Base-by-base conservation (phyloP, 2,113 vertebrate species). In the Anseranas semipalmata region DNA sequence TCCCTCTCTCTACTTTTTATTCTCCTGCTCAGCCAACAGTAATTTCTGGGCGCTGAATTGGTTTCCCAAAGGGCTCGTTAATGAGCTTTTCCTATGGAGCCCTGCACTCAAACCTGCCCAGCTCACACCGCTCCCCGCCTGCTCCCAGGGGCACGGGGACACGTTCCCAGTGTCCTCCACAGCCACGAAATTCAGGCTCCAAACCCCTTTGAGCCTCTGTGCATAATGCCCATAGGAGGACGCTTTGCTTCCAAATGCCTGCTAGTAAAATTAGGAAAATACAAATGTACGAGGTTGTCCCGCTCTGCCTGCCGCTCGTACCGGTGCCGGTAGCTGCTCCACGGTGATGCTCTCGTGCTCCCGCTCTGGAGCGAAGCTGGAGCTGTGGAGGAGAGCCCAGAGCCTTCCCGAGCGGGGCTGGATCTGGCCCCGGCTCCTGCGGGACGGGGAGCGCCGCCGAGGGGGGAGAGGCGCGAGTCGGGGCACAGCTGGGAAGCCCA, bases 1-100 rank as follows among this genome's bases (percentile, higher is more conserved):
- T 33, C 39, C 12, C 28, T 25, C 52, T 63, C 32, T 73, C 35
- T 45, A 2, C 43, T 84, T 48, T 17, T 19, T 24, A n/a, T 25
- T 65, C 58, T 91, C 66, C 52, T 75, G 67, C 91, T 95, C 91
- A 95, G 93, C 94, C 92, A 94, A 95, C 89, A 85, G 74, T 68
- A 86, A 91, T 94, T 95, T 93, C 85, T 93, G 37, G 48, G 48
- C 30, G 45, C 87, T 93, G 85, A 96, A 92, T 30, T 70, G 39
- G 28, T 48, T 93, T 95, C 87, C 86, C 90, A 95, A 87, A 92
- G 67, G 62, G n/a, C 7, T 87, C 53, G 89, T 87, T 95, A 95
- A 93, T 79, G 84, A 96, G 70, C 60, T 84, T 90, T 86, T 84
- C 70, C 62, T 81, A 16, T 55, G 37, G 62, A 52, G 39, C 27